Conservation (phyloP, 1,140 invertebrate species). For the Plectrocnemia conspersa region DNA sequence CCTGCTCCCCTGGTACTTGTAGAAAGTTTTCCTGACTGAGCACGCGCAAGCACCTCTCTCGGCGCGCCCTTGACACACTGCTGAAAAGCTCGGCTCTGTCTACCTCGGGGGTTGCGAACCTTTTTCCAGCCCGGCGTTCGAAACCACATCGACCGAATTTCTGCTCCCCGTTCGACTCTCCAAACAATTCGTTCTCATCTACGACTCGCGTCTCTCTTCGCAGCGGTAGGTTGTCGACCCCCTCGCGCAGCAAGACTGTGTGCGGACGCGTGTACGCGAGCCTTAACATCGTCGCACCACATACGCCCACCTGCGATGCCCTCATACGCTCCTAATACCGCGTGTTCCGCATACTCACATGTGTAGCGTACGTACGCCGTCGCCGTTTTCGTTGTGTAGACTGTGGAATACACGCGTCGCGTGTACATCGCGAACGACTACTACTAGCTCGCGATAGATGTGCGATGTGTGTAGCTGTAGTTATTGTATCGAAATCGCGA, state of each 20-base stretch:
- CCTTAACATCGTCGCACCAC: too few relatives aligned
- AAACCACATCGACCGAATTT: too few relatives aligned
- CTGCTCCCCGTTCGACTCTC: too few relatives aligned
- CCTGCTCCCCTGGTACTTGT: conserved; percentile 14
- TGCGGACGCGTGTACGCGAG: neutral
- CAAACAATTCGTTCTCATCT: neutral
- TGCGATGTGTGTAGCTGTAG: neutral
- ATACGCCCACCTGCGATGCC: conserved; percentile 5
- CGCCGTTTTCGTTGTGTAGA: too few relatives aligned
- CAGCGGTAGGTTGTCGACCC: neutral
- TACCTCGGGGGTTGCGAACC: neutral
- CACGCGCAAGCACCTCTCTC: conserved; percentile 8
- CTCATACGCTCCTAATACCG: conserved; percentile 10
- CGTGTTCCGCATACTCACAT: conserved; percentile 20
- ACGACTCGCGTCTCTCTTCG: neutral
- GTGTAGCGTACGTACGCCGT: neutral
- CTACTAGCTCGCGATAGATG: neutral
- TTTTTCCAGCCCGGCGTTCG: conserved; percentile 2
- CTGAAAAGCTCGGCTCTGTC: neutral
- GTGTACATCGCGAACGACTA: neutral
- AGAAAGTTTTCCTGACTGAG: conserved; percentile 15
- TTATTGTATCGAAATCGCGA: too few relatives aligned
- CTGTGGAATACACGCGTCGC: neutral
- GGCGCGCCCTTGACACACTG: conserved; percentile 17
- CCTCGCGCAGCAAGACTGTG: neutral